A percentile compares a stretch with the other conserved stretches of the same genome.
Conservation (phyloP, 2,888 invertebrate species). For the Orthonevra nobilis region DNA sequence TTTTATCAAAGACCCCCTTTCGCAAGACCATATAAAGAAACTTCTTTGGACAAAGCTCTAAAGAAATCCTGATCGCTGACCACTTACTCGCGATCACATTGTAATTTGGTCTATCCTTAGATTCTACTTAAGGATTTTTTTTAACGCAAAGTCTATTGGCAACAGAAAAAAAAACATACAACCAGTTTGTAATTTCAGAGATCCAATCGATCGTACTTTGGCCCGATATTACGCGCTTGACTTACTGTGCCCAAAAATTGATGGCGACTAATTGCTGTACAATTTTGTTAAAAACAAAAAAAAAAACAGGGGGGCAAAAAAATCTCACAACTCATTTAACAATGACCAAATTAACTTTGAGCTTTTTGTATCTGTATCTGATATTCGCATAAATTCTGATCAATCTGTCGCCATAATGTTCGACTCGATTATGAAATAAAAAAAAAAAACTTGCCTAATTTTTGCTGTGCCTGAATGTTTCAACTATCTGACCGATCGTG, state of each 20-base stretch:
- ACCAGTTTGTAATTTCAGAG: slow-evolving; percentile 30
- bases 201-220: slow-evolving; percentile 29
- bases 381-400: slow-evolving; percentile 14
- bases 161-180: slow-evolving; percentile 3
- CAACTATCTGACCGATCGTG: too few species aligned
- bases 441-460: too few species aligned
- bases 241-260: slow-evolving; percentile 8
- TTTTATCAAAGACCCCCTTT: background rate
- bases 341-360: slow-evolving; percentile 15
- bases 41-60: slow-evolving; percentile 29
- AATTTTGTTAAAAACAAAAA: too few species aligned
- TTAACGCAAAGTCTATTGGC: background rate
- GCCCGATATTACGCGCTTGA: slow-evolving; percentile 32
- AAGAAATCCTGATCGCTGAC: slow-evolving; percentile 16
- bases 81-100: too few species aligned
- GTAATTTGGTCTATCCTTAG: too few species aligned
- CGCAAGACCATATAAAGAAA: background rate
- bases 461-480: too few species aligned
- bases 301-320: too few species aligned
- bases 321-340: slow-evolving; percentile 20
- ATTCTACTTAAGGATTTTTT: background rate
- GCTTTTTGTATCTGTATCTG: slow-evolving; percentile 40
- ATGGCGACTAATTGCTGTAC: slow-evolving; percentile 28
- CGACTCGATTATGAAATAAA: too few species aligned
- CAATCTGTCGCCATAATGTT: background rate